A percentile compares a stretch with the other conserved stretches of the same genome.
phyloP scores from a whole-genome alignment of 2,888 invertebrate species.

The Apotomis betuletana region DNA sequence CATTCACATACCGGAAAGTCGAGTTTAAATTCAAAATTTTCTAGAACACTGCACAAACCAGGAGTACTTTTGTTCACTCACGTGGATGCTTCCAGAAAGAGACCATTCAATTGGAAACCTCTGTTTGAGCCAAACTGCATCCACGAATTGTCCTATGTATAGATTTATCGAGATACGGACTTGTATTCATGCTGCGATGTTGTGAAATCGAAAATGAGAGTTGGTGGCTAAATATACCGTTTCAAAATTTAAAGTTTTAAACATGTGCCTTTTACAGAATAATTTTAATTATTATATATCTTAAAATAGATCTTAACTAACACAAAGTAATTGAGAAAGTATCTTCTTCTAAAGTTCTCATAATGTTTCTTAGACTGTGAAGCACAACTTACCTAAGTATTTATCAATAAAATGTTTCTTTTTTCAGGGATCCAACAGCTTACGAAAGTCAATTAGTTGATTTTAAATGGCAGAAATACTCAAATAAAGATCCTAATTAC shows the following conservation, averaged over 20 bases:
- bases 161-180: conserved; percentile 1
- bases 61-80: conserved; percentile 39
- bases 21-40: conserved; percentile 32
- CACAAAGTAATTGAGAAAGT: no score
- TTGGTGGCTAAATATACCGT: neutral
- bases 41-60: conserved; percentile 29
- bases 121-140: conserved; percentile 28
- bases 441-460: conserved; percentile 65
- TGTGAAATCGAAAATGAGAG: neutral
- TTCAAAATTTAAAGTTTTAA: no score
- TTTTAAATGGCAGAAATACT: conserved; percentile 66
- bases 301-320: no score
- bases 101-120: conserved; percentile 35
- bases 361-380: no score
- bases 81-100: conserved; percentile 37
- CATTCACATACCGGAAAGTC: conserved; percentile 12
- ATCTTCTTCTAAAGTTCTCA: no score
- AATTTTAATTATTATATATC: no score
- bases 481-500: conserved; percentile 61
- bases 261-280: no score
- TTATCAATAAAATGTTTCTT: neutral
- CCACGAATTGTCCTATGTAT: conserved; percentile 26
- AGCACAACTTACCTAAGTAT: no score
- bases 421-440: conserved; percentile 72
- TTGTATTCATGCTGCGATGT: neutral